Evolutionary conservation across 2,113 vertebrate species (phyloP), one percentile per base, ranked within the genome.

Genomic region (Climacteris rufus): DNA sequence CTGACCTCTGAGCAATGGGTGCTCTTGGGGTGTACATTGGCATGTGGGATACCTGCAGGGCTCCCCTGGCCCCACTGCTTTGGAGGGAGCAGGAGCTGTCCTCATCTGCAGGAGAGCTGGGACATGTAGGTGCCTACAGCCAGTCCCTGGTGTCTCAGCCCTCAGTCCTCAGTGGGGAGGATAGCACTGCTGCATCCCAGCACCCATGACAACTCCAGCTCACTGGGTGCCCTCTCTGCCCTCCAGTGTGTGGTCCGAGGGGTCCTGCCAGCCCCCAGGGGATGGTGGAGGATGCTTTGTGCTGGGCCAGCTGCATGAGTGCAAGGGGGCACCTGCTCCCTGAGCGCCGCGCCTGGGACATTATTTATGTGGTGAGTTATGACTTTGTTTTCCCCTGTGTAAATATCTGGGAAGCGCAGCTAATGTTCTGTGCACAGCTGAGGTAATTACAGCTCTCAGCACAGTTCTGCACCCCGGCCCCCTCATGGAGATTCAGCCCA

Each of bases 311-410:
- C 80, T n/a, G 42, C 1, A 11, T 1, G 12, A 64, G 47, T 19
- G 28, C 0, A 0, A 0, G 24, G 23, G 35, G 35, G 40, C 45
- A 72, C 33, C 44, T 1, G 8, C 10, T 82, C 28, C 59, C 28
- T 0, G 2, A 45, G 78, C 1, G 1, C 68, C 0, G 1, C 0
- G 20, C 90, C 64, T 77, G 47, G 63, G 64, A 95, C 83, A 40
- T 92, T 19, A 91, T 93, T 96, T 95, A 80, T 74, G 74, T 53
- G 78, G 92, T 93, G 95, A 97, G 79, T 94, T 96, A 96, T 94
- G 93, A 74, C 93, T 96, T 86, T 95, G 90, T 95, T 95, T 97
- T 95, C 93, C 76, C 76, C 18, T 91, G 90, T 95, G 94, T 93
- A 96, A 96, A 96, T 95, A 95, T 80, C 68, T 91, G 79, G 82